phyloP scores from a whole-genome alignment of 2,113 vertebrate genomes.

The Elanoides forficatus region DNA sequence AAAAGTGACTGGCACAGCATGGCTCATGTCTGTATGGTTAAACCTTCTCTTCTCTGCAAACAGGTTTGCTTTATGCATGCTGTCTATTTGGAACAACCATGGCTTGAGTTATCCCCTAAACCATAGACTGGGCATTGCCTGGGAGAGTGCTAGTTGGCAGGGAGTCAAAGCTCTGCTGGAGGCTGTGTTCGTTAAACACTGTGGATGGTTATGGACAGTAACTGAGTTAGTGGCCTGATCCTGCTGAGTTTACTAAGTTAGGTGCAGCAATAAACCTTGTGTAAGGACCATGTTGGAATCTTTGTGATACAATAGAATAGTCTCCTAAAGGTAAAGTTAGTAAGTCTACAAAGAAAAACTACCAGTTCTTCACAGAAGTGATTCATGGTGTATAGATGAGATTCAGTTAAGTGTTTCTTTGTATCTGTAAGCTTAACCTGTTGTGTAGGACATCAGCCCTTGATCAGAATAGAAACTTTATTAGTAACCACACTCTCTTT shows the following conservation, averaged over 20 bases:
- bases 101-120: background rate
- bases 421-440: background rate
- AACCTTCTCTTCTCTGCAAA: background rate
- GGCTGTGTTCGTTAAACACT: rapidly evolving
- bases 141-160: background rate
- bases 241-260: background rate
- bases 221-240: background rate
- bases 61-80: background rate
- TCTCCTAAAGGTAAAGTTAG: background rate
- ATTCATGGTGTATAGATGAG: background rate
- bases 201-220: background rate
- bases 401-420: background rate
- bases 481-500: background rate
- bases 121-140: background rate
- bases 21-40: background rate
- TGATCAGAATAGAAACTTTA: background rate
- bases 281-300: background rate
- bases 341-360: background rate
- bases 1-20: background rate
- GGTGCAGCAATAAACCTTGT: background rate
- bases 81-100: background rate
- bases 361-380: background rate
- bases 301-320: background rate
- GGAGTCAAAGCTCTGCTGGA: background rate
- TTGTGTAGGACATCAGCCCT: background rate